A percentile compares a stretch with the other conserved stretches of the same genome.
phyloP scores from a whole-genome alignment of 1,140 invertebrate genomes.

The Drosophila repletoides region DNA sequence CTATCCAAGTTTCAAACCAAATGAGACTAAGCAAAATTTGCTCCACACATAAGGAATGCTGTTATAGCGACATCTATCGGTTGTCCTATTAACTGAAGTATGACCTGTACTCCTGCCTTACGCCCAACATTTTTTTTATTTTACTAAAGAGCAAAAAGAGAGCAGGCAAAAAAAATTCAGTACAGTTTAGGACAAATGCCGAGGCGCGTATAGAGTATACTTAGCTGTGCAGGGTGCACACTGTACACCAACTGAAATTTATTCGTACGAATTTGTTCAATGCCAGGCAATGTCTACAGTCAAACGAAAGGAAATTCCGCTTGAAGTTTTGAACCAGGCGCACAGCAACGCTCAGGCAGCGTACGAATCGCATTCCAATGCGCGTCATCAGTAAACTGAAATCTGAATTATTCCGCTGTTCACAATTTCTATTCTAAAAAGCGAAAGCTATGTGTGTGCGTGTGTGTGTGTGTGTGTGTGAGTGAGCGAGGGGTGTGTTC shows the following conservation, averaged over 20 bases:
- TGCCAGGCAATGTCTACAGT: slow-evolving; percentile 34
- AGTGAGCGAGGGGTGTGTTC: slow-evolving; percentile 62
- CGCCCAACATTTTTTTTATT: too few relatives aligned
- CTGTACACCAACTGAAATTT: too few relatives aligned
- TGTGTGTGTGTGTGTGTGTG: slow-evolving; percentile 12
- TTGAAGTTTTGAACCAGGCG: slow-evolving; percentile 66
- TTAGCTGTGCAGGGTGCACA: too few relatives aligned
- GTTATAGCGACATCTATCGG: slow-evolving; percentile 9
- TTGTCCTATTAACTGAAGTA: not conserved
- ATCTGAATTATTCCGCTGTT: slow-evolving; percentile 6
- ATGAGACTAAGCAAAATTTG: not conserved
- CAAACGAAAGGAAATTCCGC: slow-evolving; percentile 78
- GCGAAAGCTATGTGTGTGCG: slow-evolving; percentile 45
- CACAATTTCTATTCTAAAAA: slow-evolving; percentile 37
- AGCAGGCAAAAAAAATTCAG: too few relatives aligned
- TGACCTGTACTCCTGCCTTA: too few relatives aligned
- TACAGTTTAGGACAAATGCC: too few relatives aligned
- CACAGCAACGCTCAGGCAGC: slow-evolving; percentile 15
- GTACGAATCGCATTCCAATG: slow-evolving; percentile 35
- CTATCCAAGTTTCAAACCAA: slow-evolving; percentile 3
- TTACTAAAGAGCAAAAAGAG: too few relatives aligned
- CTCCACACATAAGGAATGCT: not conserved
- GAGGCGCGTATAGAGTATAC: too few relatives aligned
- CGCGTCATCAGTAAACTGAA: slow-evolving; percentile 35
- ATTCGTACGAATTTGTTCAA: not conserved